Evolutionary conservation across 2,888 invertebrate genomes (phyloP).

Genomic region (Arenicola marina): DNA sequence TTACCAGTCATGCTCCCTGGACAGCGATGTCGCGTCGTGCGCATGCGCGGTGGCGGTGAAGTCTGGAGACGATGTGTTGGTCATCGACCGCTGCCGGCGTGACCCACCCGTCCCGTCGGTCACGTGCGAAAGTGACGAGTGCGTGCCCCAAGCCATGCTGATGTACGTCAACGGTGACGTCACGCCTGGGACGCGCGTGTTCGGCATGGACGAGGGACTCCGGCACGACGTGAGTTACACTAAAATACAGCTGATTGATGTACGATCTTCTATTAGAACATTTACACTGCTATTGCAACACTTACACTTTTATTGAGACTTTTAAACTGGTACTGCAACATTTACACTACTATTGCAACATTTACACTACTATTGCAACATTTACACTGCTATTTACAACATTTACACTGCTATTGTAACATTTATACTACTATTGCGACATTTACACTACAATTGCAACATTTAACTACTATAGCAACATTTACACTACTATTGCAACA

Average conservation of each 20-base stretch:
- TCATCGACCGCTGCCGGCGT: constrained; percentile 29
- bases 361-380: no score
- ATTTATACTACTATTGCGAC: no score
- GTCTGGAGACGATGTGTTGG: constrained; percentile 34
- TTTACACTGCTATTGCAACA: not conserved
- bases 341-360: no score
- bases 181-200: constrained; percentile 22
- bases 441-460: no score
- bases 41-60: constrained; percentile 33
- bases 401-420: no score
- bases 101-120: not conserved
- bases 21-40: constrained; percentile 18
- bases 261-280: not conserved
- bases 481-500: no score
- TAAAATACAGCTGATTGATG: not conserved
- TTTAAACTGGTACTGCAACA: no score
- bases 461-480: no score
- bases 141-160: not conserved
- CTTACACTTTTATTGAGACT: not conserved
- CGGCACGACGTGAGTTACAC: constrained; percentile 16
- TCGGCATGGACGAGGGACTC: constrained; percentile 19
- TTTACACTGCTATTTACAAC: no score
- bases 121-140: not conserved
- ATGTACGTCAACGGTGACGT: constrained; percentile 27
- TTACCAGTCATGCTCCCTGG: constrained; percentile 20